A percentile compares a stretch with the other conserved stretches of the same genome.
Evolutionary conservation across 2,113 vertebrate genomes (phyloP).

Genomic region (Gracilinanus agilis): DNA sequence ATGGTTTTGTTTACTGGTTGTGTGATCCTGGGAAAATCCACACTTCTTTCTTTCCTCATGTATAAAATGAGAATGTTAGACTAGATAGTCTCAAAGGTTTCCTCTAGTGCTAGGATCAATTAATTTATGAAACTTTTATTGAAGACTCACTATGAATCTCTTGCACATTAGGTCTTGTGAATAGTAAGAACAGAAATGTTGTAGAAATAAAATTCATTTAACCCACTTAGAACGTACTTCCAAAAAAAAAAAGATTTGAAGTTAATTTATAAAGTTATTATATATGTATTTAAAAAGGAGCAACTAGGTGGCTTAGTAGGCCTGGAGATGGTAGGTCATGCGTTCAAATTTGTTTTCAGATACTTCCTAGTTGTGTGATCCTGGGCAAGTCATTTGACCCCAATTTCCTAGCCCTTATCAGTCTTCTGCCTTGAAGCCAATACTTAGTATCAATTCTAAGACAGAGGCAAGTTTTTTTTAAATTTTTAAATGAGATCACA

Average conservation of each 20-base stretch:
- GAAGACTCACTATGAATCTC: no score
- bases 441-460: no score
- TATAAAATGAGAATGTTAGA: background rate
- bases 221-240: background rate
- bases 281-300: background rate
- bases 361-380: no score
- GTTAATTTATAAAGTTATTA: background rate
- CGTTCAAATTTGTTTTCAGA: no score
- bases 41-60: background rate
- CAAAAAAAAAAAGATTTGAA: background rate
- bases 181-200: background rate
- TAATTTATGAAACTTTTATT: no score
- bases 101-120: background rate
- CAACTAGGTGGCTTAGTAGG: no score
- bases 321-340: no score
- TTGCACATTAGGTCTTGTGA: background rate
- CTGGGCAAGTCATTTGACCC: no score
- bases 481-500: no score
- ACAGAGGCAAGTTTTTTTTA: no score
- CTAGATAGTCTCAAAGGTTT: background rate
- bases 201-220: background rate
- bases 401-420: no score
- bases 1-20: conserved; percentile 28
- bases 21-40: background rate
- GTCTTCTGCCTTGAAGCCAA: no score